Percentiles rank a stretch among this genome's conserved stretches.
Evolutionary conservation across 2,888 invertebrate genomes (phyloP).

Genomic region (Seira sanloemensis): DNA sequence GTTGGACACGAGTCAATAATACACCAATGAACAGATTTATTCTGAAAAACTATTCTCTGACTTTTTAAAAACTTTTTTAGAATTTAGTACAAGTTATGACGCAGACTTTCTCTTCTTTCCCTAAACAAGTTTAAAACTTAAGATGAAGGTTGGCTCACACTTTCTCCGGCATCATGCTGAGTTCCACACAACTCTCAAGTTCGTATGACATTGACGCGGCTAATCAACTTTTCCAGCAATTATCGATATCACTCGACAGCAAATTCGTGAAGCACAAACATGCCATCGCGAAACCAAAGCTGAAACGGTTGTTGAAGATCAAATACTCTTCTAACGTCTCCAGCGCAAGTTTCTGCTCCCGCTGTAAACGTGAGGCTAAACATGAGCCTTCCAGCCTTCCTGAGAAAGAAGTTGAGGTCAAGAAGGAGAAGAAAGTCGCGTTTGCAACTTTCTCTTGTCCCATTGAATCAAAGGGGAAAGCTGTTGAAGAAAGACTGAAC

Average conservation of each 20-base stretch:
- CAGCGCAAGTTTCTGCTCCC: slow-evolving; percentile 9
- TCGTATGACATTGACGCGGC: slow-evolving; percentile 30
- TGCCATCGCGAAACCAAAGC: slow-evolving; percentile 24
- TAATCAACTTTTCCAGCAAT: slow-evolving; percentile 23
- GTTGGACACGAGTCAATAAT: background rate
- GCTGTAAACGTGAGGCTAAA: slow-evolving; percentile 40
- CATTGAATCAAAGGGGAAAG: background rate
- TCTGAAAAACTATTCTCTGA: background rate
- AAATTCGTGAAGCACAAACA: slow-evolving; percentile 27
- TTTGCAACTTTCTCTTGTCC: background rate
- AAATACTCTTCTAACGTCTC: background rate
- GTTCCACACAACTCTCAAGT: background rate
- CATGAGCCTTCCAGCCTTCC: background rate
- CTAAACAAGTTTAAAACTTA: background rate
- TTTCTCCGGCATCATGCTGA: background rate
- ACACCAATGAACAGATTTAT: background rate
- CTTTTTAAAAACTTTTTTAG: background rate
- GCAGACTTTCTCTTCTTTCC: background rate
- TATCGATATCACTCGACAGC: slow-evolving; percentile 42
- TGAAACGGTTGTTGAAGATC: slow-evolving; percentile 30
- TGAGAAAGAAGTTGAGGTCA: slow-evolving; percentile 50
- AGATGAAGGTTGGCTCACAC: background rate
- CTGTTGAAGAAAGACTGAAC: slow-evolving; percentile 24
- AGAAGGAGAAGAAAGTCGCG: slow-evolving; percentile 23
- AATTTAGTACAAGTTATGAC: background rate